Conservation (phyloP, 2,888 invertebrate species). For the Fragum whitleyi region DNA sequence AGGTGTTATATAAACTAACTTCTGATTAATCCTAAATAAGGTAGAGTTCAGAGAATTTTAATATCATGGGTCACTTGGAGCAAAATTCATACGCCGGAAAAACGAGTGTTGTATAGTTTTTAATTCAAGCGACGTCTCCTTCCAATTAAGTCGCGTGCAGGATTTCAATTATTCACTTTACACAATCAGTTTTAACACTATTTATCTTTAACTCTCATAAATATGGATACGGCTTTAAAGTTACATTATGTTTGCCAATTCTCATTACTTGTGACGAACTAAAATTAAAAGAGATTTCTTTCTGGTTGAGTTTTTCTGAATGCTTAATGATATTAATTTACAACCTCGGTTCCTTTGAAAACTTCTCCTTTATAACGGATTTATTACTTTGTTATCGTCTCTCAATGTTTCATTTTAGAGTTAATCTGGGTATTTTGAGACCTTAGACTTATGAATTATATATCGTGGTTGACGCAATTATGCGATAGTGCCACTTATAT, state of each 20-base stretch:
- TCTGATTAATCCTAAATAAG: background rate
- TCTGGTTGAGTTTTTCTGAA: conserved; percentile 18
- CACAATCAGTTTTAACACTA: conserved; percentile 27
- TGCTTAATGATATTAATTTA: conserved; percentile 30
- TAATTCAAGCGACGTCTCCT: conserved; percentile 13
- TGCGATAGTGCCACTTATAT: background rate
- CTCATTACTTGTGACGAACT: background rate
- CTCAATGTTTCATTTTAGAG: conserved; percentile 15
- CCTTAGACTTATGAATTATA: conserved; percentile 13
- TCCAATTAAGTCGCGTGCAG: conserved; percentile 17
- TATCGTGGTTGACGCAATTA: conserved; percentile 2
- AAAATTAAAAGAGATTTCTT: conserved; percentile 18
- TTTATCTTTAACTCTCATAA: conserved; percentile 28
- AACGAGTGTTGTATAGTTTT: conserved; percentile 15
- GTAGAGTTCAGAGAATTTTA: background rate
- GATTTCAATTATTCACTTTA: conserved; percentile 23
- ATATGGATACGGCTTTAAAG: conserved; percentile 18
- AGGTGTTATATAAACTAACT: background rate
- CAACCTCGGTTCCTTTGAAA: conserved; percentile 13
- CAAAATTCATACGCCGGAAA: conserved; percentile 45
- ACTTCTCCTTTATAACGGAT: conserved; percentile 4
- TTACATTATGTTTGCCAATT: background rate
- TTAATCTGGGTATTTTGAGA: conserved; percentile 8
- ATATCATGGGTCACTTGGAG: conserved; percentile 42
- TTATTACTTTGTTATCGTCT: conserved; percentile 11